Percentiles rank a stretch among this genome's conserved stretches.
phyloP scores from a whole-genome alignment of 2,113 vertebrate genomes.

The Callospermophilus lateralis region DNA sequence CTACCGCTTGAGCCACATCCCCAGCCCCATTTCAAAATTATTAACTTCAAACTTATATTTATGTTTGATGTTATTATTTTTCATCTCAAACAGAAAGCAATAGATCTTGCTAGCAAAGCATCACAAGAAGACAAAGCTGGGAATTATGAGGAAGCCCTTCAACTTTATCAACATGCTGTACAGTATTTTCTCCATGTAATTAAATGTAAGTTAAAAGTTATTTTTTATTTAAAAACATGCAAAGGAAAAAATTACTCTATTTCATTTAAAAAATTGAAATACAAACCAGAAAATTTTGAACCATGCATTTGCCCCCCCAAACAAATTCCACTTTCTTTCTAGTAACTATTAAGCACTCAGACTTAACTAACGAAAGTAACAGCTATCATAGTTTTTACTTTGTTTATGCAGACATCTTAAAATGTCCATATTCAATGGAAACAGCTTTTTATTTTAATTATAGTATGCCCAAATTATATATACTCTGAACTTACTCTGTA shows the following conservation, averaged over 20 bases:
- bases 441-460: constrained; percentile 15
- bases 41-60: background rate
- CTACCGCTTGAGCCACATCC: too few species aligned
- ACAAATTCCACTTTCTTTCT: background rate
- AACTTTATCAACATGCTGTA: constrained; percentile 95
- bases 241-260: background rate
- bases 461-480: background rate
- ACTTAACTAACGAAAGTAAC: background rate
- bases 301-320: background rate
- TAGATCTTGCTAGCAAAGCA: constrained; percentile 95
- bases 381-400: background rate
- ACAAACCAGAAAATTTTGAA: constrained; percentile 27
- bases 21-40: too few species aligned
- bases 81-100: constrained; percentile 93
- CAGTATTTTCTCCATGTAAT: constrained; percentile 96
- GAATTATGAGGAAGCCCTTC: constrained; percentile 96
- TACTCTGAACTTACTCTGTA: constrained; percentile 1
- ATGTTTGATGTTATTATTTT: constrained; percentile 31
- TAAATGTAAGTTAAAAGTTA: constrained; percentile 91
- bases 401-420: background rate
- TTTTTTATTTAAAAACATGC: constrained; percentile 29
- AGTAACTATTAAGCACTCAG: background rate
- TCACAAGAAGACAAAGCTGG: constrained; percentile 95
- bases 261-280: constrained; percentile 16
- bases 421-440: background rate